Conservation (phyloP, 2,113 vertebrate genomes). For the Rhagologus leucostigma region DNA sequence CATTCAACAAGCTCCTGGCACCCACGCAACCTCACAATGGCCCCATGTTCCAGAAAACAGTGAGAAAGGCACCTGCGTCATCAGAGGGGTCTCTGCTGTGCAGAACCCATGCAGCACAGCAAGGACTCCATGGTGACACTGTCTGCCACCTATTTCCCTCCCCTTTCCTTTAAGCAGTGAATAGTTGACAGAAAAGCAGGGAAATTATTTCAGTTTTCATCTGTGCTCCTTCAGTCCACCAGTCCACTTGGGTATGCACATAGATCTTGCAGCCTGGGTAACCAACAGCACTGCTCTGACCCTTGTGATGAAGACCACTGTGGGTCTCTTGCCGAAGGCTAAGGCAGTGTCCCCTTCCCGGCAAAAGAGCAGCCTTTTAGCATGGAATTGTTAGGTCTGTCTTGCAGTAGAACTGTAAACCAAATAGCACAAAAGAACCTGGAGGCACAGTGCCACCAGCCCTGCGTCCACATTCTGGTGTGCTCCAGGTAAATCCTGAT, state of each 20-base stretch:
- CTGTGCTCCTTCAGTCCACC: not conserved
- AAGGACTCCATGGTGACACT: not conserved
- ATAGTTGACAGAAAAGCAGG: not conserved
- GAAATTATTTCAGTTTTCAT: not conserved
- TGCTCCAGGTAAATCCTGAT: not conserved
- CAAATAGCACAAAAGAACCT: not conserved
- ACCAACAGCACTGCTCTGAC: not conserved
- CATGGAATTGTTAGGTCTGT: not conserved
- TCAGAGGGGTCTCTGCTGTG: not conserved
- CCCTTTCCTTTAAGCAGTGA: not conserved
- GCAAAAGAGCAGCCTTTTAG: not conserved
- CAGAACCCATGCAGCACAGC: not conserved
- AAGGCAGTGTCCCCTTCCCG: not conserved
- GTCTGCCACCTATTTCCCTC: not conserved
- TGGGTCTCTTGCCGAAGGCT: not conserved
- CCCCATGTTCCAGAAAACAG: not conserved
- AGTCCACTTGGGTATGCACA: not conserved
- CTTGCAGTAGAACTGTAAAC: not conserved
- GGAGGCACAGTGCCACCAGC: not conserved
- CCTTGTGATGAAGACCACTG: not conserved
- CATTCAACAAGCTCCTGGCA: not conserved
- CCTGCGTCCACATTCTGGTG: fast-evolving
- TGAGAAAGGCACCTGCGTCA: not conserved
- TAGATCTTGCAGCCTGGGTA: not conserved
- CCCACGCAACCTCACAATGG: not conserved